These are phyloP conservation scores for Ichneumon xanthorius DNA, from an alignment of 2,888 invertebrate species.

Conservation along the genomic window DNA sequence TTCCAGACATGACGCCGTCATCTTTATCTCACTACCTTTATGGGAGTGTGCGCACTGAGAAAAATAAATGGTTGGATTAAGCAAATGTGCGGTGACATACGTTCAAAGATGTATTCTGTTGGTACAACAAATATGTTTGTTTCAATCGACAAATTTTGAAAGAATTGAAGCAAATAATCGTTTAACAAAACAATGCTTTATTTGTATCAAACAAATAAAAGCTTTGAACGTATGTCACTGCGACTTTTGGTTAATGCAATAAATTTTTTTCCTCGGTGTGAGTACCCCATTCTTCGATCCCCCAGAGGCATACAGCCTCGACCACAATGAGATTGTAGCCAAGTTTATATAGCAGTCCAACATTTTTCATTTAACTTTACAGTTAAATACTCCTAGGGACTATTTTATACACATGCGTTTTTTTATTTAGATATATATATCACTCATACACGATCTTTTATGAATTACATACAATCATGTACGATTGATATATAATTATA, in stretches of 20 bases:
- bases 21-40: conserved; percentile 13
- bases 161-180: too few relatives aligned
- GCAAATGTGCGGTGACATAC: too few relatives aligned
- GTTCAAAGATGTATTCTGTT: too few relatives aligned
- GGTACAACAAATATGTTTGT: too few relatives aligned
- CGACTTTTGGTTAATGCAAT: too few relatives aligned
- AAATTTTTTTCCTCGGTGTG: background rate
- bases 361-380: background rate
- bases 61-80: too few relatives aligned
- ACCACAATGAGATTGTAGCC: conserved; percentile 42
- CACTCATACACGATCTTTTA: background rate
- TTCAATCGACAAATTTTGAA: too few relatives aligned
- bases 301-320: conserved; percentile 32
- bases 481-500: background rate
- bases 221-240: too few relatives aligned
- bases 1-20: conserved; percentile 8
- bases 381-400: background rate
- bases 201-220: too few relatives aligned
- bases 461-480: background rate
- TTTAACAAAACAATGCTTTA: too few relatives aligned
- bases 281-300: conserved; percentile 23
- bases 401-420: too few relatives aligned
- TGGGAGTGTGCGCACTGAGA: background rate
- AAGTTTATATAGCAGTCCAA: conserved; percentile 9
- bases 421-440: too few relatives aligned